Evolutionary conservation across 2,113 vertebrate genomes (phyloP), one percentile per base, ranked within the genome.

Genomic region (Psilopsiagon aymara): DNA sequence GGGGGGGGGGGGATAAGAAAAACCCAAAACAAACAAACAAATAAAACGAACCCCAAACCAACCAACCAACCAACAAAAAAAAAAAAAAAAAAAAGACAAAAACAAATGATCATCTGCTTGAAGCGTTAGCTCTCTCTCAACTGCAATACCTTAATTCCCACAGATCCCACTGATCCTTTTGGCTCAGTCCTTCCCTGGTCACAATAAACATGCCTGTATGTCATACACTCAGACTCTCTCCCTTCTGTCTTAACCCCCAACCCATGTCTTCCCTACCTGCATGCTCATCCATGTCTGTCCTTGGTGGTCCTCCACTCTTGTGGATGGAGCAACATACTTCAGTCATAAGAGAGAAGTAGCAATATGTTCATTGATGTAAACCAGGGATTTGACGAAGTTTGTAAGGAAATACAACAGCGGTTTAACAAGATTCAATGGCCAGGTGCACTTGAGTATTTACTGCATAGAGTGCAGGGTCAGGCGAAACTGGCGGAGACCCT

Each of bases 1-100:
- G 17, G 37, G 11, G 46, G 9, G 3, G 15, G 10, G 10, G 12
- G 9, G 3, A 0, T 0, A 1, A 4, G n/a, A 13, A 23, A 35
- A 10, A 24, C n/a, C 39, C 39, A 39, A 63, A 43, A 29, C 12
- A n/a, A 33, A 29, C 12, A n/a, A 33, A 25, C 9, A 53, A 53
- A 55, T 0, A 16, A 47, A 62, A 1, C 2, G 1, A 53, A 57
- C 5, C 19, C 19, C 31, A 57, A 33, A 57, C 8, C 19, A 59
- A 23, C 5, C 31, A 57, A 57, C 0, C 31, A 49, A 24, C 49
- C 13, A 33, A 11, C 43, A 55, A 55, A 43, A 37, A 17, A 11
- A 49, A 55, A 55, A 43, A 37, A 17, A 6, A 17, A 43, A 43
- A 23, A 31, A 18, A 18, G 2, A 2, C 24, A n/a, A 23, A 59